Percentiles rank a stretch among this genome's conserved stretches.
These are phyloP conservation scores for Callipepla californica DNA, from an alignment of 2,113 vertebrate species.

Conservation along the genomic window DNA sequence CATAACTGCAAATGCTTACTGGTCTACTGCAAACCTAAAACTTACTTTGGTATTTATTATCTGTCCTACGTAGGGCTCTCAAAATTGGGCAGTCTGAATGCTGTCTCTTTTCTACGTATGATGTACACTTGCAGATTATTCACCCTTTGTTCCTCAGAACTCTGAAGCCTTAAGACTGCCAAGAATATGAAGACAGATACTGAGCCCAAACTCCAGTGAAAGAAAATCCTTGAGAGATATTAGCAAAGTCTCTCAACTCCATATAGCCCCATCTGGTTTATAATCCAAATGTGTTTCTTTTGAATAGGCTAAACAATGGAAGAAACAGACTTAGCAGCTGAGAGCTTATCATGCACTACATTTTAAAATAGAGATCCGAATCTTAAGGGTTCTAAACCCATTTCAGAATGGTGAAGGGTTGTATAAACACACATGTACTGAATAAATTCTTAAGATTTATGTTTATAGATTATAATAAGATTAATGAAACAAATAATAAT, in stretches of 20 bases:
- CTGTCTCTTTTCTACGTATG: not conserved
- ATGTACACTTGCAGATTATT: not conserved
- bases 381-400: not conserved
- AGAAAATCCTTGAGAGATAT: not conserved
- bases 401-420: not conserved
- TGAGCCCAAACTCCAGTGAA: not conserved
- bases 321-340: not conserved
- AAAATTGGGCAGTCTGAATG: not conserved
- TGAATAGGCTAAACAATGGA: not conserved
- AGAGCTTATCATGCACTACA: not conserved
- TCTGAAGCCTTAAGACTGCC: not conserved
- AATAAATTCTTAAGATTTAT: not conserved
- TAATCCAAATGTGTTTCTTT: not conserved
- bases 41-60: not conserved
- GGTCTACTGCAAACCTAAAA: not conserved
- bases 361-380: not conserved
- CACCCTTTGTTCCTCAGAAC: not conserved
- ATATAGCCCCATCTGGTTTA: not conserved
- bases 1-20: not conserved
- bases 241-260: not conserved
- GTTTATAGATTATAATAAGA: not conserved
- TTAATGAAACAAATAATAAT: constrained; percentile 5
- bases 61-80: not conserved
- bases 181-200: not conserved
- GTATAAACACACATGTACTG: not conserved